phyloP scores from a whole-genome alignment of 1,140 invertebrate species.

The Coenobita brevimanus region DNA sequence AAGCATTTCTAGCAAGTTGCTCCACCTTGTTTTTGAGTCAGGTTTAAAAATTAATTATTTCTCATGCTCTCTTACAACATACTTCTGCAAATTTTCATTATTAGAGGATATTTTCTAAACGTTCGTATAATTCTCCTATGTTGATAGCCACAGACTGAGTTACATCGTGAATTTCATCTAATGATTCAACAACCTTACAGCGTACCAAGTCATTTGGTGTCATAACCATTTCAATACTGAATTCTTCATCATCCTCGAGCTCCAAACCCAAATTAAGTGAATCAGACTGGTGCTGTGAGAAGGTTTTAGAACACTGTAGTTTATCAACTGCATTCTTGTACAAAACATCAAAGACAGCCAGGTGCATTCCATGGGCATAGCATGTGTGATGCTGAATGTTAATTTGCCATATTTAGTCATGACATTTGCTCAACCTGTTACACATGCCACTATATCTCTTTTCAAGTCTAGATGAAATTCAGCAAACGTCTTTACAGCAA shows the following conservation, averaged over 20 bases:
- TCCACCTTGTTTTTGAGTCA: no score
- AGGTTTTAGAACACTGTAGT: background rate
- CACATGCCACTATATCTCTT: conserved; percentile 31
- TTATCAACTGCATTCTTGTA: no score
- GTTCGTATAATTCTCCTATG: conserved; percentile 9
- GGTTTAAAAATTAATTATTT: no score
- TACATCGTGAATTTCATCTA: conserved; percentile 2
- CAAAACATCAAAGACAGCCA: conserved; percentile 24
- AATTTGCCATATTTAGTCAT: conserved; percentile 10
- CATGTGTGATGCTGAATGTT: background rate
- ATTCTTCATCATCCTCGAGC: conserved; percentile 8
- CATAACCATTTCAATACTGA: conserved; percentile 12
- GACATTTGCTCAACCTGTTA: conserved; percentile 4
- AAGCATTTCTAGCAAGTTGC: no score
- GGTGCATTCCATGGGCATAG: conserved; percentile 18
- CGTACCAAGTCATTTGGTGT: conserved; percentile 10
- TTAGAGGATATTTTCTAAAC: conserved; percentile 9
- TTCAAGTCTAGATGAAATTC: conserved; percentile 30
- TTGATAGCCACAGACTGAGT: conserved; percentile 17
- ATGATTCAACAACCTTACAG: background rate
- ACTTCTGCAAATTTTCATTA: conserved; percentile 5
- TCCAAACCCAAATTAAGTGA: background rate
- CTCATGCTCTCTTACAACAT: conserved; percentile 5
- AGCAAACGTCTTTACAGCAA: conserved; percentile 6
- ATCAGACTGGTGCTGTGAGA: background rate